These are phyloP conservation scores for Notospermus geniculatus DNA, from an alignment of 1,140 invertebrate genomes.

Conservation along the genomic window DNA sequence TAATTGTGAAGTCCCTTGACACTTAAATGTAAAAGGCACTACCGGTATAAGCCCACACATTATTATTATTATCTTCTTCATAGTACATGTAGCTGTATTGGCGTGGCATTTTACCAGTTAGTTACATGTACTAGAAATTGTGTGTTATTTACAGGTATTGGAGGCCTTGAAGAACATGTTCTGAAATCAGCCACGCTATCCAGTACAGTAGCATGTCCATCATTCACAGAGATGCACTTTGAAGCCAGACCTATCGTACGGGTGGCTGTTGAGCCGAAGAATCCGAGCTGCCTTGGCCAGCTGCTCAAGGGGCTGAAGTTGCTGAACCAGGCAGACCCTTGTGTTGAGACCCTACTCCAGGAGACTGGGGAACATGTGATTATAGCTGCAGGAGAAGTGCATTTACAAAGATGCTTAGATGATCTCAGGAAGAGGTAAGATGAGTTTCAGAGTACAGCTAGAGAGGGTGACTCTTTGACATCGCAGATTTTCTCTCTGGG, in stretches of 20 bases:
- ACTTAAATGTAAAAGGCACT: too few species aligned
- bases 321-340: constrained; percentile 88
- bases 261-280: constrained; percentile 89
- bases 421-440: constrained; percentile 70
- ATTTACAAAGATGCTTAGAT: constrained; percentile 90
- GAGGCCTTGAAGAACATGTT: constrained; percentile 80
- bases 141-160: constrained; percentile 66
- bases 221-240: constrained; percentile 81
- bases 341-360: constrained; percentile 85
- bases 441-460: too few species aligned
- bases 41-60: too few species aligned
- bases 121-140: too few species aligned
- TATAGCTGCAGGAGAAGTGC: constrained; percentile 95
- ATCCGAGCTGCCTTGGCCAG: constrained; percentile 69
- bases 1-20: too few species aligned
- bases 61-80: too few species aligned
- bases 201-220: constrained; percentile 76
- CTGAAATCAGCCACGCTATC: constrained; percentile 91
- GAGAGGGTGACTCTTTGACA: too few species aligned
- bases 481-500: too few species aligned
- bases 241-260: constrained; percentile 84
- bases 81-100: too few species aligned
- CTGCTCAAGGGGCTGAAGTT: constrained; percentile 78
- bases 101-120: too few species aligned
- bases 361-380: constrained; percentile 95